Evolutionary conservation across 1,140 invertebrate species (phyloP), one percentile per base, ranked within the genome.

Genomic region (Eulimnadia texana): DNA sequence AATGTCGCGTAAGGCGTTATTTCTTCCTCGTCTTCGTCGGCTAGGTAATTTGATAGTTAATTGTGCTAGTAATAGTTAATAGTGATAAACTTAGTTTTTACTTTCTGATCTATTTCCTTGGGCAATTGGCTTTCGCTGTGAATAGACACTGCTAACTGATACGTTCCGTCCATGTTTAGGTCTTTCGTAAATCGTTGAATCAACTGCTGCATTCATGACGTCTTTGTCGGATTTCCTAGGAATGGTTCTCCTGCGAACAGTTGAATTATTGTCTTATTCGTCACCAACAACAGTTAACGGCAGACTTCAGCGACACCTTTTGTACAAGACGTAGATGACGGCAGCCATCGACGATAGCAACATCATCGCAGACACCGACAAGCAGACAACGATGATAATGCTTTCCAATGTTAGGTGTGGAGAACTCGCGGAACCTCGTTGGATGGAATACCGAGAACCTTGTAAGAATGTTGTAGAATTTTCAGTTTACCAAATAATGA

Each of bases 1-100:
- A 61, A 61, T 16, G 60, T 61, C 20, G 60, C 60, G 51, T 61
- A 61, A 25, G 60, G 60, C 6, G 53, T 61, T 28, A 61, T 54
- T 19, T 61, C 60, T 10, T 50, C 60, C 24, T 61, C 60, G 23
- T 29, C 16, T 29, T 61, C 53, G 24, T 61, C 53, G 0, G 20
- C 3, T 58, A 28, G 42, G 3, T 58, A 58, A 22, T 42, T 10
- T 54, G 23, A 24, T 54, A 54, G 28, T 54, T 27, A n/a, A 54
- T 54, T 23, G 52, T 54, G 16, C 23, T 25, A 13, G 52, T 25
- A 19, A n/a, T 23, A 11, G 24, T 54, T 23, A 23, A 27, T n/a
- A 54, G 52, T 1, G 52, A 54, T 19, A 54, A 54, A n/a, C n/a
- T n/a, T n/a, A n/a, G n/a, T n/a, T n/a, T n/a, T n/a, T n/a, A n/a